Evolutionary conservation across 2,888 invertebrate species (phyloP), one percentile per base, ranked within the genome.

Genomic region (Tipula helvola): DNA sequence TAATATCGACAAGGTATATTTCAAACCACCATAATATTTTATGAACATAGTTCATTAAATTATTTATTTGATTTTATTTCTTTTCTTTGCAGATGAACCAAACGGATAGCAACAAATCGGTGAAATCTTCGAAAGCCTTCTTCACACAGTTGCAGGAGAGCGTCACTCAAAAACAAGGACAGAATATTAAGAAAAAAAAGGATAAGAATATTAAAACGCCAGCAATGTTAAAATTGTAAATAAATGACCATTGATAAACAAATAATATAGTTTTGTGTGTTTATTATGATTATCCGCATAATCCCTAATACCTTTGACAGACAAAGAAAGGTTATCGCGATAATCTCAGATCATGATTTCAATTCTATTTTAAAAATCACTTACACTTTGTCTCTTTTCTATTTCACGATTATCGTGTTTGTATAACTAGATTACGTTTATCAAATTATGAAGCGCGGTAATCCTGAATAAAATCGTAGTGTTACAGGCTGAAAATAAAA

Each of bases 91-190:
- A 93, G 91, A 91, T 93, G 90, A 90, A 92, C 13, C 92, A 92
- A 88, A 90, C 91, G 36, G 89, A 90, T 36, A 90, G 89, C 87
- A 91, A 91, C 44, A 93, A 93, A 88, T 90, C 92, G 52, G 89
- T 95, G 12, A 96, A 95, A 90, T 96, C 96, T 0, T 96, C 96
- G 0, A 96, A 95, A 89, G 94, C 96, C 0, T 98, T 98, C 93
- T 98, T 98, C 92, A 94, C 94, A 86, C 95, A 96, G 90, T 92
- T 98, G 5, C 96, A 98, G 90, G 96, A 97, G 89, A 94, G 96
- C 90, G 94, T 94, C 0, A 91, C 92, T 13, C 91, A 86, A 44
- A 44, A 85, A 28, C 28, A 71, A 28, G 10, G 3, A 18, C 18
- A 71, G 28, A 18, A 71, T 71, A 28, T 71, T 71, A 71, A 71